Percentiles rank a stretch among this genome's conserved stretches.
Evolutionary conservation across 2,113 vertebrate genomes (phyloP).

Genomic region (Neotoma lepida): DNA sequence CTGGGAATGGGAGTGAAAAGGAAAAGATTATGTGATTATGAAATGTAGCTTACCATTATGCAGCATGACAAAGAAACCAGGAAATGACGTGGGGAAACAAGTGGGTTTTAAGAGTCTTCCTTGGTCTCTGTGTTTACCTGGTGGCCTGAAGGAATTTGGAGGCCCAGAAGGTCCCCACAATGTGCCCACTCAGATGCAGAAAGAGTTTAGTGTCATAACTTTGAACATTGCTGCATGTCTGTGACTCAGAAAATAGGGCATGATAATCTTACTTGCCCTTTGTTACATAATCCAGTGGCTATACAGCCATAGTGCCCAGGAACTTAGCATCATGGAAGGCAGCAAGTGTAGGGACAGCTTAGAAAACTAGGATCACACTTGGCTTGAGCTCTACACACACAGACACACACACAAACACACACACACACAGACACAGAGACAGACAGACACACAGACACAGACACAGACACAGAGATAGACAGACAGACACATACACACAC

Average conservation of each 20-base stretch:
- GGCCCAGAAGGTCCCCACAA: neutral
- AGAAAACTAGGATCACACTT: neutral
- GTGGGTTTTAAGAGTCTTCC: neutral
- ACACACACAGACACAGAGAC: neutral
- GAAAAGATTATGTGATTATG: neutral
- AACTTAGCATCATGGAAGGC: neutral
- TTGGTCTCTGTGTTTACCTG: neutral
- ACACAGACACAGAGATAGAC: neutral
- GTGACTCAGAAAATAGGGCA: neutral
- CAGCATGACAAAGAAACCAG: neutral
- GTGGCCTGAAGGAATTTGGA: neutral
- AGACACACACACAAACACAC: neutral
- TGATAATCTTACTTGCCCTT: fast-evolving
- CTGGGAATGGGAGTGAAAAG: neutral
- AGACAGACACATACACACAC: neutral
- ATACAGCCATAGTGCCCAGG: neutral
- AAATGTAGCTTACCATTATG: neutral
- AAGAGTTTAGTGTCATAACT: neutral
- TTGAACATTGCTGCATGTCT: neutral
- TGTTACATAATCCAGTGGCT: neutral
- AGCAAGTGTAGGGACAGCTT: neutral
- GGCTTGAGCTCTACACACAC: neutral
- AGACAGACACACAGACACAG: neutral
- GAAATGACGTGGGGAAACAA: neutral
- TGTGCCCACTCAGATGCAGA: neutral